A percentile compares a stretch with the other conserved stretches of the same genome.
Conservation (phyloP, 2,113 vertebrate species). For the Chlamydotis undulata region DNA sequence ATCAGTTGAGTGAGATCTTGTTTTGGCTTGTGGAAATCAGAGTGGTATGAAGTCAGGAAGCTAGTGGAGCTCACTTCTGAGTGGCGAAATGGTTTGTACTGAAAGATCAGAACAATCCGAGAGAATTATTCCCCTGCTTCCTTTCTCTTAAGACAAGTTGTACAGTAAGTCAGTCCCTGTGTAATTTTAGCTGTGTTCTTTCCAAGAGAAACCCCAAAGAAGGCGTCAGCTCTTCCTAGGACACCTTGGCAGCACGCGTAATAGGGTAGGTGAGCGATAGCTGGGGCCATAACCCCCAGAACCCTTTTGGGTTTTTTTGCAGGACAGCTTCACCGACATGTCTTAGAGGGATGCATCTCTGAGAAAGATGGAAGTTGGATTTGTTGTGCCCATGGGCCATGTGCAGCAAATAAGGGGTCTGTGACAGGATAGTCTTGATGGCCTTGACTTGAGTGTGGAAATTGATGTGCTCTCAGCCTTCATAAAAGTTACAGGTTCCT, state of each 20-base stretch:
- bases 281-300: not conserved
- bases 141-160: not conserved
- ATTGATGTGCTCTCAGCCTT: not conserved
- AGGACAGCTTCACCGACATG: fast-evolving
- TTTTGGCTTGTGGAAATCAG: not conserved
- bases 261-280: not conserved
- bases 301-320: not conserved
- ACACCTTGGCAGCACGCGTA: not conserved
- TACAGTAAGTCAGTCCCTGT: not conserved
- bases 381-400: fast-evolving
- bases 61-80: not conserved
- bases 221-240: not conserved
- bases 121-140: not conserved
- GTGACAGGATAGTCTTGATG: not conserved
- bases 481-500: not conserved
- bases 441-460: not conserved
- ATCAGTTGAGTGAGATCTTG: not conserved
- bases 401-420: not conserved
- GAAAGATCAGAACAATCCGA: not conserved
- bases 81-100: not conserved
- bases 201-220: not conserved
- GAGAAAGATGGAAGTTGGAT: not conserved
- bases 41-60: not conserved
- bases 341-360: not conserved
- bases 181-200: not conserved